Evolutionary conservation across 2,888 invertebrate genomes (phyloP), one percentile per base, ranked within the genome.

Genomic region (Acanthopleura granulata): DNA sequence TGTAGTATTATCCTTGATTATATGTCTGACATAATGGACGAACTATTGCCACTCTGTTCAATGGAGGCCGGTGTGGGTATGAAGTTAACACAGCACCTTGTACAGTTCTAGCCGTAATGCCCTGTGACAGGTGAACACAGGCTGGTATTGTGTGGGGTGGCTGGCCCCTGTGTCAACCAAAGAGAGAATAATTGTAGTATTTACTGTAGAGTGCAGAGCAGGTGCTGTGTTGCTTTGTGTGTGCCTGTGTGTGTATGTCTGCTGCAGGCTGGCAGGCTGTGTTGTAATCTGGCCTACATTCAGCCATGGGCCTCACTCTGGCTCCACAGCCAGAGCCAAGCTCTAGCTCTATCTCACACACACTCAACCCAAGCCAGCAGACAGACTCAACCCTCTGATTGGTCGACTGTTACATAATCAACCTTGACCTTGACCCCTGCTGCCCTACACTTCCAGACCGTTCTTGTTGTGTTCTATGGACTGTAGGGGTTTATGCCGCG

Each of bases 201-300:
- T 57, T 57, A 57, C 57, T n/a, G 57, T 57, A 57, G 57, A 57
- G n/a, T 6, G 57, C 57, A 57, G 57, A 40, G 57, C 57, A 57
- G 57, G 57, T 57, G 57, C 57, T 57, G 57, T 4, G 57, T 3
- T 57, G 22, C 57, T 57, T 57, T 57, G 57, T 57, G 22, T 18
- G 57, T 22, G 22, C 6, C 1, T n/a, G 18, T 57, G 22, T 40
- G 40, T 40, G 40, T 40, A 9, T 40, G 40, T 40, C 40, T 40
- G 40, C 40, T 40, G 3, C 9, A 40, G 40, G n/a, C 9, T 6
- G 40, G n/a, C 57, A 57, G 57, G 57, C 66, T 27, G 66, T 66
- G 66, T 66, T 27, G 66, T 66, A 66, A 66, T 66, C 29, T 66
- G 66, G 29, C 66, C 66, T 66, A 66, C 27, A 66, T 66, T 66